Conservation (phyloP, 2,797 vertebrate genomes). For the Numenius phaeopus region DNA sequence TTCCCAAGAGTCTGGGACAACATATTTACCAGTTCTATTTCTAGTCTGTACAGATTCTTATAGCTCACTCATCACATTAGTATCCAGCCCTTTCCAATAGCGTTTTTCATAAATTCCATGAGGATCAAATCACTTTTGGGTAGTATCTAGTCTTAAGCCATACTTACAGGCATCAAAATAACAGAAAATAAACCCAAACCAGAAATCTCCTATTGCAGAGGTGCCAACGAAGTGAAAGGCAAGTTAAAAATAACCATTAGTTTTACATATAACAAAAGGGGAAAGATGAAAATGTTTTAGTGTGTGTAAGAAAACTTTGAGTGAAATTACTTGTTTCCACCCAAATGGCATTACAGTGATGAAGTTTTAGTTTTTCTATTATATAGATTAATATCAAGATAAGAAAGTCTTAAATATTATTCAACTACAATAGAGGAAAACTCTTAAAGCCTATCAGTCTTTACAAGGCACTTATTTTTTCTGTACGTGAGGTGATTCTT, state of each 20-base stretch:
- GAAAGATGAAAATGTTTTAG: not conserved
- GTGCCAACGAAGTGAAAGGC: not conserved
- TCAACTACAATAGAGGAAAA: not conserved
- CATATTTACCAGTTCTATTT: not conserved
- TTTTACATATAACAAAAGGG: not conserved
- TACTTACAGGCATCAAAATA: not conserved
- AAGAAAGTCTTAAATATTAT: slow-evolving; percentile 5
- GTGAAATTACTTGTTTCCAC: not conserved
- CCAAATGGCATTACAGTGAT: not conserved
- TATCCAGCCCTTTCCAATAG: not conserved
- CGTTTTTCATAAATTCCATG: not conserved
- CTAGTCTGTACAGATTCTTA: not conserved
- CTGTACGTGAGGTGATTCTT: not conserved
- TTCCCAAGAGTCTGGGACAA: not conserved
- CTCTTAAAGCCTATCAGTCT: not conserved
- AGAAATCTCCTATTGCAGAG: not conserved
- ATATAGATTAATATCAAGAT: not conserved
- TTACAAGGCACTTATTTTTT: not conserved
- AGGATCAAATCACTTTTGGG: not conserved
- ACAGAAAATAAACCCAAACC: rapidly evolving
- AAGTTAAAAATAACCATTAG: not conserved
- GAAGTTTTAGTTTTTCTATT: not conserved
- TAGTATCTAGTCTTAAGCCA: not conserved
- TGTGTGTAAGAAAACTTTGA: not conserved
- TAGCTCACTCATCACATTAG: not conserved